These are phyloP conservation scores for Denticeps clupeoides DNA, from an alignment of 2,797 vertebrate species.

Conservation along the genomic window DNA sequence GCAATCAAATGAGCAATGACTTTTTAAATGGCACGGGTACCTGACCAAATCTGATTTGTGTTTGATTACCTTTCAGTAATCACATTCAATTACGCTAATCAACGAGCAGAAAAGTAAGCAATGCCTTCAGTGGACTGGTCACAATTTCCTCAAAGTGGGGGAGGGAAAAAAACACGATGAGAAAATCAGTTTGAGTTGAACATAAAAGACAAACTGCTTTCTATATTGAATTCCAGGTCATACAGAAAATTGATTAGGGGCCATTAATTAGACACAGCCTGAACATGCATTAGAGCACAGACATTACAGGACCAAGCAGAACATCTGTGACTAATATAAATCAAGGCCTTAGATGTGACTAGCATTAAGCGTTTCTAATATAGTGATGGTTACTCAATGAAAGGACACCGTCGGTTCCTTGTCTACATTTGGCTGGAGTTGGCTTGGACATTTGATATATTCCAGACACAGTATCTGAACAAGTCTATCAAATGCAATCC, in stretches of 20 bases:
- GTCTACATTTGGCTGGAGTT: too few species aligned
- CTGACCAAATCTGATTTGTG: conserved; percentile 9
- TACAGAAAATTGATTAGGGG: background rate
- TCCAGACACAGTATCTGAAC: too few species aligned
- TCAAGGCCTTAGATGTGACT: background rate
- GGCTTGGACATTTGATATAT: too few species aligned
- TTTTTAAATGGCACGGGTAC: conserved; percentile 13
- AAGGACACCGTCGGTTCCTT: too few species aligned
- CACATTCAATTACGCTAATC: conserved; percentile 1
- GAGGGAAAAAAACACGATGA: background rate
- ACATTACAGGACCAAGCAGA: background rate
- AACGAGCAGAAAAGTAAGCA: background rate
- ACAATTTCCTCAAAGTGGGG: background rate
- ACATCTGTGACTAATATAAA: background rate
- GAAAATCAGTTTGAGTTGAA: background rate
- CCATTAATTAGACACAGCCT: conserved; percentile 1
- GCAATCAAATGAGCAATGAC: conserved; percentile 21
- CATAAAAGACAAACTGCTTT: conserved; percentile 1
- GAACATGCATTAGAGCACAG: background rate
- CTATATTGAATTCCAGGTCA: background rate
- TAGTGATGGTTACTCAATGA: too few species aligned
- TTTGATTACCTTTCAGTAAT: background rate
- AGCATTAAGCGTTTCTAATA: too few species aligned
- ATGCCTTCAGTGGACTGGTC: background rate
- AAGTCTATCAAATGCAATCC: too few species aligned